phyloP scores from a whole-genome alignment of 2,113 vertebrate genomes.

The Odontophorus gujanensis region DNA sequence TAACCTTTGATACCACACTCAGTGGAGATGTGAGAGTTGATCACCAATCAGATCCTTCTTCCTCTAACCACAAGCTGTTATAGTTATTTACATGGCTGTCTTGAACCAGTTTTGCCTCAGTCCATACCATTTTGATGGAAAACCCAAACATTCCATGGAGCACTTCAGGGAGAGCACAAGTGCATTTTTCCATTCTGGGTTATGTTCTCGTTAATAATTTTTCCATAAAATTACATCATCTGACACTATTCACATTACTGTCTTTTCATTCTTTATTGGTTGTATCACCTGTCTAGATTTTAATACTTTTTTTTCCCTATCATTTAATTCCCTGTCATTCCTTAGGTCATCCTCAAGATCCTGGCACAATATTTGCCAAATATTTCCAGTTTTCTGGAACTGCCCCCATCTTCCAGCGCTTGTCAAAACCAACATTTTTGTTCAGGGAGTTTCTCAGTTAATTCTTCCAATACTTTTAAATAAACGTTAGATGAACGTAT shows the following conservation, averaged over 20 bases:
- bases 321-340: background rate
- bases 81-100: background rate
- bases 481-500: background rate
- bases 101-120: background rate
- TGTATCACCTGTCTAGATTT: background rate
- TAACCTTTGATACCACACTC: background rate
- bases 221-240: background rate
- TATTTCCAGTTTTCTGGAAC: background rate
- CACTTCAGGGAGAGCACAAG: background rate
- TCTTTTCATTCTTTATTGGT: conserved; percentile 5
- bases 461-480: background rate
- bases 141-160: background rate
- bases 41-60: background rate
- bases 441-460: background rate
- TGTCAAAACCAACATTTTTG: background rate
- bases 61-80: background rate
- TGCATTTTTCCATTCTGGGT: background rate
- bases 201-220: background rate
- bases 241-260: background rate
- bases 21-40: background rate
- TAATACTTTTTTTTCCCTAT: background rate
- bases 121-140: background rate
- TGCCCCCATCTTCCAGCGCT: background rate
- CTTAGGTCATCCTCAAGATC: background rate
- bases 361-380: background rate